These are phyloP conservation scores for Echinarachnius parma DNA, from an alignment of 53 echinoderm and acorn worm genomes.

Conservation along the genomic window DNA sequence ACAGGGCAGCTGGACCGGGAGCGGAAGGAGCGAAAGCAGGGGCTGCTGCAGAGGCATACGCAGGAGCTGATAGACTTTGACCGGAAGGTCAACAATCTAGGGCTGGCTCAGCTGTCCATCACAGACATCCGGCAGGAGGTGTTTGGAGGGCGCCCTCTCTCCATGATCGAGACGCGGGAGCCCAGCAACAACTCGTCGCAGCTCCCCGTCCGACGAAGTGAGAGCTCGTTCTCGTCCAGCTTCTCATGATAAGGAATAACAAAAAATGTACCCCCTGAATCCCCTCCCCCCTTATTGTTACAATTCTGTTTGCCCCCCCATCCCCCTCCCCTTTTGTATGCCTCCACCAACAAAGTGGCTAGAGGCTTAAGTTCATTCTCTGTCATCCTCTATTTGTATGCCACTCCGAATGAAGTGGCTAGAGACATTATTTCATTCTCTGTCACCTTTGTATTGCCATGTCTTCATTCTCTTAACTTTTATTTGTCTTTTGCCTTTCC, in stretches of 20 bases:
- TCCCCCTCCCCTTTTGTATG: too few relatives aligned
- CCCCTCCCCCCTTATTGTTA: too few relatives aligned
- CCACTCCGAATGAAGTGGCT: too few relatives aligned
- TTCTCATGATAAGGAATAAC: slow-evolving; percentile 41
- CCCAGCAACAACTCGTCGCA: slow-evolving; percentile 13
- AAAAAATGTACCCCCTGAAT: too few relatives aligned
- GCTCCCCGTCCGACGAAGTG: slow-evolving; percentile 54
- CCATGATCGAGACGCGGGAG: slow-evolving; percentile 43
- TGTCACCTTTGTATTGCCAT: too few relatives aligned
- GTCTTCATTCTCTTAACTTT: too few relatives aligned
- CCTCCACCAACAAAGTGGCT: too few relatives aligned
- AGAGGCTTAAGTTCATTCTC: too few relatives aligned
- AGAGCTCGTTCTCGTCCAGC: slow-evolving; percentile 72
- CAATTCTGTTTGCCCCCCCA: too few relatives aligned
- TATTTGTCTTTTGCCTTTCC: too few relatives aligned
- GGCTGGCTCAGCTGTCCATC: slow-evolving; percentile 70
- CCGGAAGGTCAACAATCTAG: slow-evolving; percentile 57
- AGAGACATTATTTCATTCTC: too few relatives aligned
- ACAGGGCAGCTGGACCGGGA: slow-evolving; percentile 62
- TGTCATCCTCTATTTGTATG: too few relatives aligned
- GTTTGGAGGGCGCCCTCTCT: slow-evolving; percentile 60
- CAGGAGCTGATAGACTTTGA: slow-evolving; percentile 71
- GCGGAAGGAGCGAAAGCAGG: slow-evolving; percentile 69
- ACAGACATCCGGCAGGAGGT: slow-evolving; percentile 76
- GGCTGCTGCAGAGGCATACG: slow-evolving; percentile 66